Percentiles rank a stretch among this genome's conserved stretches.
phyloP scores from a whole-genome alignment of 2,888 invertebrate genomes.

The Agapetus fuscipes region DNA sequence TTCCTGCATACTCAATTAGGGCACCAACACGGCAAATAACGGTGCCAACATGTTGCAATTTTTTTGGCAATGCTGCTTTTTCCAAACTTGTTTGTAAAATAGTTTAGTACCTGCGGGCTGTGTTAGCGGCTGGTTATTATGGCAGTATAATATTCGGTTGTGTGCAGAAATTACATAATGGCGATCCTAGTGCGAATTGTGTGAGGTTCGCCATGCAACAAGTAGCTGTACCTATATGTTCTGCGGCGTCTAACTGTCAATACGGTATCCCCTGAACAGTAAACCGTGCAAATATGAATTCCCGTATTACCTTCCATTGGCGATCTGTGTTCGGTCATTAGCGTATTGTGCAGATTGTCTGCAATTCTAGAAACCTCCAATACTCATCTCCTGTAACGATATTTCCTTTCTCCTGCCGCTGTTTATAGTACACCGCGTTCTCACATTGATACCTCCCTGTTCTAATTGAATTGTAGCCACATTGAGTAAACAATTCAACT shows the following conservation, averaged over 20 bases:
- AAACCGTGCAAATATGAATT: too few species aligned
- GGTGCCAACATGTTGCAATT: conserved; percentile 52
- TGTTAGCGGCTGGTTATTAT: conserved; percentile 11
- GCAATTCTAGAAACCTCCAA: too few species aligned
- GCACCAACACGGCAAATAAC: conserved; percentile 50
- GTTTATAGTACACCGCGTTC: too few species aligned
- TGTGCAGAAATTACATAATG: conserved; percentile 44
- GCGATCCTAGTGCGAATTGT: conserved; percentile 24
- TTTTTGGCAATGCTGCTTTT: conserved; percentile 50
- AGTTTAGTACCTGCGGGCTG: conserved; percentile 18
- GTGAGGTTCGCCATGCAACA: conserved; percentile 39
- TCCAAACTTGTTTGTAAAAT: conserved; percentile 40
- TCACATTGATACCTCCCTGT: too few species aligned
- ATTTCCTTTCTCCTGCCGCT: too few species aligned
- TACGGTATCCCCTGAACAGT: conserved; percentile 25
- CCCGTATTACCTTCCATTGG: too few species aligned
- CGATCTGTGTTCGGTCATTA: too few species aligned
- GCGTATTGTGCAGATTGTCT: too few species aligned
- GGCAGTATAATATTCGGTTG: conserved; percentile 11
- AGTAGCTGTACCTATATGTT: conserved; percentile 50
- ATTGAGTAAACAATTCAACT: background rate
- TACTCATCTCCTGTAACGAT: too few species aligned
- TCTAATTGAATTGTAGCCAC: background rate
- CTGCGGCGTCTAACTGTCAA: conserved; percentile 46
- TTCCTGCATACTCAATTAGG: conserved; percentile 37